phyloP scores from a whole-genome alignment of 30 jellyfish, hydroid and myxozoan genomes.

The Catostylus mosaicus region DNA sequence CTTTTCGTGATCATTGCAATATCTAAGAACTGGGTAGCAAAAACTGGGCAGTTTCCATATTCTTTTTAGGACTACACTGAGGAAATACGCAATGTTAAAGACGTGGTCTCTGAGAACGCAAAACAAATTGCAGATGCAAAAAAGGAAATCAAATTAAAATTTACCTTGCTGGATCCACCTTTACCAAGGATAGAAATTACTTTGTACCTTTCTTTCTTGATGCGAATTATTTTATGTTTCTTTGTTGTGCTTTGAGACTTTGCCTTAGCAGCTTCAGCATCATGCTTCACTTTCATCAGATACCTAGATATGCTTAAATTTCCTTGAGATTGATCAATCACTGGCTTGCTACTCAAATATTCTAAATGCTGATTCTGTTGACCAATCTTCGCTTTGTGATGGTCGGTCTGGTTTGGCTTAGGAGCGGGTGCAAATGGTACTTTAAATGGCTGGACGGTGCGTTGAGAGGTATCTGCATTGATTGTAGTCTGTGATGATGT shows the following conservation, averaged over 20 bases:
- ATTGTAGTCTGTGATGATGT: neutral
- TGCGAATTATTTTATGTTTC: conserved; percentile 34
- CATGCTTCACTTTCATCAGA: conserved; percentile 21
- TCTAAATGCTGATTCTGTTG: neutral
- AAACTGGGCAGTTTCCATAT: too few relatives aligned
- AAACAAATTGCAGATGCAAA: too few relatives aligned
- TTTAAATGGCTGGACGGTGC: neutral
- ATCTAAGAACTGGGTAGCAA: too few relatives aligned
- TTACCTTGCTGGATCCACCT: conserved; percentile 91
- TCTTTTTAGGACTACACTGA: too few relatives aligned
- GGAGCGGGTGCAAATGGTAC: neutral
- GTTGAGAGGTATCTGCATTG: neutral
- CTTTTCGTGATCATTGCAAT: too few relatives aligned
- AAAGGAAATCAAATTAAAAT: too few relatives aligned
- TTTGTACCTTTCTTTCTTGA: conserved; percentile 73
- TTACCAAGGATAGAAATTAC: conserved; percentile 65
- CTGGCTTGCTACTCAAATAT: neutral
- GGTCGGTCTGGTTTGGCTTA: neutral
- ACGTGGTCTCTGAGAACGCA: too few relatives aligned
- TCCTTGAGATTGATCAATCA: neutral
- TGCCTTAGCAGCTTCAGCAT: conserved; percentile 4
- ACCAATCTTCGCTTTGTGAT: neutral
- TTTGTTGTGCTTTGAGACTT: conserved; percentile 37
- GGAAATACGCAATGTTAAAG: too few relatives aligned
- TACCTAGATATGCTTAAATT: neutral